Evolutionary conservation across 2,797 vertebrate species (phyloP).

Genomic region (Falco peregrinus): DNA sequence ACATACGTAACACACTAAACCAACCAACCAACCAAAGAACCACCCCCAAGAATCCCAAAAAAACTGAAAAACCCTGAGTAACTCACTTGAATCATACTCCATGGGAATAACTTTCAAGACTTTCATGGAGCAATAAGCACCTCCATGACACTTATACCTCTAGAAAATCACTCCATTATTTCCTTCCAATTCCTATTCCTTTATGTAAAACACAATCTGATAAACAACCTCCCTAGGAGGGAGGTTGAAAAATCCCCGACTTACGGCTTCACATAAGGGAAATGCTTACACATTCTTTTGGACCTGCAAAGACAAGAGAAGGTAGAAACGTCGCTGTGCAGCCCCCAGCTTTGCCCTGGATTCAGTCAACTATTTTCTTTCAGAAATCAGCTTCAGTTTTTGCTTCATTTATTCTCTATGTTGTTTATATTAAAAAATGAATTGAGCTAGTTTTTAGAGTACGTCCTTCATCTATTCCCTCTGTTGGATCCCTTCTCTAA

Average conservation of each 20-base stretch:
- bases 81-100: neutral
- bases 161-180: neutral
- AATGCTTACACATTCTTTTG: neutral
- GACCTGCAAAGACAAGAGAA: neutral
- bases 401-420: neutral
- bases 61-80: neutral
- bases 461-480: neutral
- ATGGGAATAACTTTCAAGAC: neutral
- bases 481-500: neutral
- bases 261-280: neutral
- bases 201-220: neutral
- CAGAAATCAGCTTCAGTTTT: neutral
- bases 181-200: neutral
- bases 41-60: neutral
- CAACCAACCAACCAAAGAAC: neutral
- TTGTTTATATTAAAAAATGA: neutral
- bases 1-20: neutral
- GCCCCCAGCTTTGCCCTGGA: neutral
- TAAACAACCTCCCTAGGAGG: neutral
- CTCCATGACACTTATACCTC: neutral
- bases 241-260: neutral
- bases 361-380: neutral
- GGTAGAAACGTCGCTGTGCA: neutral
- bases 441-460: constrained; percentile 6
- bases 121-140: neutral